A percentile compares a stretch with the other conserved stretches of the same genome.
phyloP scores from a whole-genome alignment of 2,888 invertebrate genomes.

The Mythimna albipuncta region DNA sequence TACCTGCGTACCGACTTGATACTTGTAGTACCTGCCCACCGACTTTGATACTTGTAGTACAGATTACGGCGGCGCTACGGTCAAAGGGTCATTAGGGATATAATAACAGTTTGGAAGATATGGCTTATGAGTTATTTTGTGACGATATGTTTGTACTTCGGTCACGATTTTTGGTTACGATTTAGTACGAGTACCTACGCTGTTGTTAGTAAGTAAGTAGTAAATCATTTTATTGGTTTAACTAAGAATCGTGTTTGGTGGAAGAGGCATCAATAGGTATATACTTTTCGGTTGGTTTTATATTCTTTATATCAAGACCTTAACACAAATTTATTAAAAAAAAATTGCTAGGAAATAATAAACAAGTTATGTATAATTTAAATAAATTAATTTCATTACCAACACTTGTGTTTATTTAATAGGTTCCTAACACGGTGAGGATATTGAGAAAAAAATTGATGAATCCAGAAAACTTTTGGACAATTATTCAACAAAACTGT shows the following conservation, averaged over 20 bases:
- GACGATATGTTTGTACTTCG: constrained; percentile 8
- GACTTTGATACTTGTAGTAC: constrained; percentile 48
- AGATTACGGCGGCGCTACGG: constrained; percentile 47
- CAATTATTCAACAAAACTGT: neutral
- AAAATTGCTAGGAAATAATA: too few relatives aligned
- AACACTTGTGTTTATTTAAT: neutral
- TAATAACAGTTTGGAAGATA: constrained; percentile 52
- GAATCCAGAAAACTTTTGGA: neutral
- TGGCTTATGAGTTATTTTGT: constrained; percentile 28
- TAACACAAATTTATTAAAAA: too few relatives aligned
- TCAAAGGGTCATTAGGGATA: constrained; percentile 55
- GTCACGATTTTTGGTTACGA: constrained; percentile 37
- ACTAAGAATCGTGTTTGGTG: neutral
- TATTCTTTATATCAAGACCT: too few relatives aligned
- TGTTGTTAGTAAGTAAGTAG: neutral
- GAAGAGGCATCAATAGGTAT: neutral
- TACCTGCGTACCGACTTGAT: too few relatives aligned
- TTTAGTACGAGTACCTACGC: neutral
- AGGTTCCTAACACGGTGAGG: too few relatives aligned
- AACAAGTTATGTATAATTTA: too few relatives aligned
- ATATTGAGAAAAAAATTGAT: too few relatives aligned
- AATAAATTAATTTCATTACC: constrained; percentile 10
- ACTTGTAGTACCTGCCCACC: neutral
- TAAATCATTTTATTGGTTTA: neutral
- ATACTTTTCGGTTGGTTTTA: too few relatives aligned